phyloP scores from a whole-genome alignment of 2,888 invertebrate species.

The Agonum fuliginosum region DNA sequence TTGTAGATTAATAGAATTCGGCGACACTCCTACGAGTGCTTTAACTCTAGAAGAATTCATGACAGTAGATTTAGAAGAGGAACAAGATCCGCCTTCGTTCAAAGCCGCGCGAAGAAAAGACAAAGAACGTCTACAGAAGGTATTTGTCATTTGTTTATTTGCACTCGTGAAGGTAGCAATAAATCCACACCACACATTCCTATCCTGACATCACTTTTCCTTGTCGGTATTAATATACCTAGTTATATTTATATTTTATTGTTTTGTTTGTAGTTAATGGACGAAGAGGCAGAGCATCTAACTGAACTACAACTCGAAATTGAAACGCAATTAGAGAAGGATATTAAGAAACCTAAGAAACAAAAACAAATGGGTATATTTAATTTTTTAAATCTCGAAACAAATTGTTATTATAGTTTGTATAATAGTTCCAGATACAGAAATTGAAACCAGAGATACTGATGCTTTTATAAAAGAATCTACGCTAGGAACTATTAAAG shows the following conservation, averaged over 20 bases:
- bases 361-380: slow-evolving; percentile 45
- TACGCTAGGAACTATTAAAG: slow-evolving; percentile 72
- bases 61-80: slow-evolving; percentile 96
- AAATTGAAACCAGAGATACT: slow-evolving; percentile 69
- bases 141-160: slow-evolving; percentile 68
- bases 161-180: too few relatives aligned
- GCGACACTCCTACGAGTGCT: slow-evolving; percentile 96
- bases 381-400: too few relatives aligned
- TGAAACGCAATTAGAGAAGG: slow-evolving; percentile 85
- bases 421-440: slow-evolving; percentile 13
- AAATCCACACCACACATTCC: too few relatives aligned
- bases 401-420: not conserved
- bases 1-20: slow-evolving; percentile 90
- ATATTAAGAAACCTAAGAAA: slow-evolving; percentile 72
- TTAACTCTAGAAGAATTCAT: slow-evolving; percentile 97
- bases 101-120: slow-evolving; percentile 93
- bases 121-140: slow-evolving; percentile 87
- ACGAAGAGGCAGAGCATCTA: slow-evolving; percentile 80
- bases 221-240: too few relatives aligned
- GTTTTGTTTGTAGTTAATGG: slow-evolving; percentile 68
- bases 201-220: too few relatives aligned
- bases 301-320: slow-evolving; percentile 90
- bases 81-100: slow-evolving; percentile 97
- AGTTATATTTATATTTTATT: slow-evolving; percentile 52
- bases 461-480: slow-evolving; percentile 73